A percentile compares a stretch with the other conserved stretches of the same genome.
These are phyloP conservation scores for Campoletis raptor DNA, from an alignment of 2,888 invertebrate genomes.

Conservation along the genomic window DNA sequence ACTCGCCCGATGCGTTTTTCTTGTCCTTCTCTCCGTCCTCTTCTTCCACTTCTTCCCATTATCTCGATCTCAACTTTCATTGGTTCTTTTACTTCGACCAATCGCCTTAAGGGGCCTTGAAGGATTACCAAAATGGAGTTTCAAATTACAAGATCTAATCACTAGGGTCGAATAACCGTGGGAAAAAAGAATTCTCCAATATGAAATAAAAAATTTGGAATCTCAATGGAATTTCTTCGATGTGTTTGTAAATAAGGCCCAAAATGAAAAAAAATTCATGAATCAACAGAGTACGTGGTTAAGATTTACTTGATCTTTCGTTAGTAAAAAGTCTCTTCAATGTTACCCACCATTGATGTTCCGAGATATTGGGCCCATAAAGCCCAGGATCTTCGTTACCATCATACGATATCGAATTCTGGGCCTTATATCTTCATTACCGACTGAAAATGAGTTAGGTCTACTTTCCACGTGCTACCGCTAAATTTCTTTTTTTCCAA, in stretches of 20 bases:
- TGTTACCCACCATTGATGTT: background rate
- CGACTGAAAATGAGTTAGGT: background rate
- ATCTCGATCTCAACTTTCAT: constrained; percentile 49
- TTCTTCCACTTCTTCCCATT: constrained; percentile 33
- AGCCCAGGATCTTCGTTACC: background rate
- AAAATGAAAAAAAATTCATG: background rate
- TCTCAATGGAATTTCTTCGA: background rate
- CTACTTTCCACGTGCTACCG: background rate
- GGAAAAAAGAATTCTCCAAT: background rate
- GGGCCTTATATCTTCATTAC: background rate
- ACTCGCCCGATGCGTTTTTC: constrained; percentile 73
- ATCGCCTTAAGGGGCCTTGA: constrained; percentile 23
- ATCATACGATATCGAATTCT: background rate
- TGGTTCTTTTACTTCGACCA: constrained; percentile 7
- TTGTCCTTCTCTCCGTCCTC: constrained; percentile 44
- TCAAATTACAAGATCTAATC: constrained; percentile 6
- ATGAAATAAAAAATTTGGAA: background rate
- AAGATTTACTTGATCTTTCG: background rate
- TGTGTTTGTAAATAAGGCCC: constrained; percentile 25
- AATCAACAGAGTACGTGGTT: background rate
- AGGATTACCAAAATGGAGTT: constrained; percentile 8
- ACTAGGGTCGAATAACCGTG: background rate
- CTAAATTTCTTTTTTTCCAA: constrained; percentile 11
- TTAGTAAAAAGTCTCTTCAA: background rate
- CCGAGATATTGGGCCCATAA: background rate